Evolutionary conservation across 2,797 vertebrate genomes (phyloP), one percentile per base, ranked within the genome.

Genomic region (Corythornis leucogaster): DNA sequence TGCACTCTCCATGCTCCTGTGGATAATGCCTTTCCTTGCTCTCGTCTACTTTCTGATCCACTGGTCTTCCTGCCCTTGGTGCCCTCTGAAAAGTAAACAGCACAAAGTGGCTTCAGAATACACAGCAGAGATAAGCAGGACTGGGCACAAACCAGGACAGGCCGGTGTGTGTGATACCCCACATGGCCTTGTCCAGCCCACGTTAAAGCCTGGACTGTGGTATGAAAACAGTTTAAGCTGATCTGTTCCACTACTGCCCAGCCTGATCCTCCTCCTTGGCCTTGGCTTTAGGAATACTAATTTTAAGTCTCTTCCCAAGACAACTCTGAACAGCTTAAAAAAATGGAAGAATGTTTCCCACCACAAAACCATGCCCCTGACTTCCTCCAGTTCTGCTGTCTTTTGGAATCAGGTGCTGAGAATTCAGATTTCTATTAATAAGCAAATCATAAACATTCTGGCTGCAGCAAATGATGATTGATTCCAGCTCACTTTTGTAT

Each of bases 371-470:
- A 78, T 51, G 1, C 8, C 19, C 25, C 62, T 80, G 28, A 75
- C 51, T 83, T 87, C 63, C 18, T 59, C 28, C 51, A 63, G 22
- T 81, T 83, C 71, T 83, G 53, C 35, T 31, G 26, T 71, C 73
- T 88, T 76, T 70, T 80, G 79, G 67, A 90, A 87, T 51, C 19
- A 28, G 51, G 19, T 89, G 48, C 63, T 66, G 89, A 54, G 31
- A 92, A 87, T 78, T 85, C 67, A 81, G 42, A 64, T 80, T 68
- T 88, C 57, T 70, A 1, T 77, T 82, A 87, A 81, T 74, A 89
- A 77, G 48, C 6, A 87, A 33, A 58, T 76, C 26, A 84, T 84
- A 55, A 84, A 88, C 86, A 66, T 46, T 59, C 59, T 87, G 50
- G 42, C 51, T 87, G 48, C 31, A 73, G 35, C 45, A 79, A 85